Conservation (phyloP, 2,113 vertebrate species). For the Chionis minor region DNA sequence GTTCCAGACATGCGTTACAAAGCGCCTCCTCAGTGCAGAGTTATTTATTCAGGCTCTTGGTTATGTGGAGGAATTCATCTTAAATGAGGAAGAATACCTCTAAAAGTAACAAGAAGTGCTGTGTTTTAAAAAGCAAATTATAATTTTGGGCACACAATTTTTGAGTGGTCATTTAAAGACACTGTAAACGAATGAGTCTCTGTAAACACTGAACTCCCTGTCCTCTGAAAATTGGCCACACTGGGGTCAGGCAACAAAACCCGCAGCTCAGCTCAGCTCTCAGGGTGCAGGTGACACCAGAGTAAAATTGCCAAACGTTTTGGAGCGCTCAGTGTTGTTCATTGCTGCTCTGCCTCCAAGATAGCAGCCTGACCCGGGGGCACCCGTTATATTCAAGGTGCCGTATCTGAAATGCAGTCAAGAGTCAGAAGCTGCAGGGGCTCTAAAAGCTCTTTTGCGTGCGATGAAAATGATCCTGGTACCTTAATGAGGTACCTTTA, state of each 20-base stretch:
- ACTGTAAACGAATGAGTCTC: background rate
- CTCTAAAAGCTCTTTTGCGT: background rate
- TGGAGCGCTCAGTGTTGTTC: background rate
- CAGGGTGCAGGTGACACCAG: background rate
- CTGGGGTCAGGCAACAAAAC: background rate
- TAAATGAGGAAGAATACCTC: background rate
- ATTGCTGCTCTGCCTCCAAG: background rate
- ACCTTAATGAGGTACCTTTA: background rate
- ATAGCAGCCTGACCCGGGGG: background rate
- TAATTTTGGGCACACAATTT: background rate
- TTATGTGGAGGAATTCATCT: background rate
- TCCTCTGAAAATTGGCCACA: background rate
- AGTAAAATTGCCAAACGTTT: background rate
- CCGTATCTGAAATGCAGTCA: background rate
- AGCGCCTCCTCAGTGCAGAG: background rate
- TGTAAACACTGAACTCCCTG: background rate
- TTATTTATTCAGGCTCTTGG: background rate
- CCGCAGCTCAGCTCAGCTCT: background rate
- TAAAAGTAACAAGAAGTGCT: background rate
- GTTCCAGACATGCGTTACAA: accelerated
- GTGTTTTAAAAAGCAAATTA: background rate
- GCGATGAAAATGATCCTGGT: background rate
- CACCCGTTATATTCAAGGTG: background rate
- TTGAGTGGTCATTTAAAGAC: background rate
- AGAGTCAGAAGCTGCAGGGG: background rate